Evolutionary conservation across 2,797 vertebrate genomes (phyloP).

Genomic region (Poecilia wingei): DNA sequence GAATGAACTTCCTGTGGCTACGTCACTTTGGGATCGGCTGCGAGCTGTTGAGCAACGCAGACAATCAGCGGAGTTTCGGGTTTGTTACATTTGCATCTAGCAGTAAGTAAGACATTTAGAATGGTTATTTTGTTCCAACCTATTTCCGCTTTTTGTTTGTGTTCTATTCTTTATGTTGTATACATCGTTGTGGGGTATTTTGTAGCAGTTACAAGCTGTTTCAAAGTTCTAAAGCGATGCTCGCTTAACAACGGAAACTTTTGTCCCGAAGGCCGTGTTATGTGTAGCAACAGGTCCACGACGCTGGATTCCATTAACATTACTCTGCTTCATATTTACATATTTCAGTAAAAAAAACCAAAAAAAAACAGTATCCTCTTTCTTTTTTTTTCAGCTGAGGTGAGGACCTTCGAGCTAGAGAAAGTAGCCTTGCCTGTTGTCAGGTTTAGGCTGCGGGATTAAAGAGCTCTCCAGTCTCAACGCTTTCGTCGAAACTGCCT

Average conservation of each 20-base stretch:
- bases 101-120: conserved; percentile 45
- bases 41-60: conserved; percentile 43
- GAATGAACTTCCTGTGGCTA: conserved; percentile 66
- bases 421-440: conserved; percentile 61
- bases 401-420: conserved; percentile 42
- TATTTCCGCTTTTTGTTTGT: neutral
- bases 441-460: conserved; percentile 63
- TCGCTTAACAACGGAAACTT: conserved; percentile 72
- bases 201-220: conserved; percentile 1
- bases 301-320: conserved; percentile 9
- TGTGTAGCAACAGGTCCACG: conserved; percentile 77
- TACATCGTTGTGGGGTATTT: neutral
- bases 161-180: rapidly evolving
- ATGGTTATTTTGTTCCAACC: neutral
- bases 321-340: neutral
- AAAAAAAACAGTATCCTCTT: neutral
- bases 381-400: conserved; percentile 43
- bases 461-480: conserved; percentile 57
- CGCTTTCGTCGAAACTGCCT: conserved; percentile 74
- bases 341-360: neutral
- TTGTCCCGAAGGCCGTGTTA: conserved; percentile 72
- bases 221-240: conserved; percentile 66
- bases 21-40: conserved; percentile 79
- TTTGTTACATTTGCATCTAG: conserved; percentile 31
- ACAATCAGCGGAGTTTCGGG: conserved; percentile 56